Evolutionary conservation across 2,888 invertebrate genomes (phyloP), one percentile per base, ranked within the genome.

Genomic region (Platerodrilus igneus): DNA sequence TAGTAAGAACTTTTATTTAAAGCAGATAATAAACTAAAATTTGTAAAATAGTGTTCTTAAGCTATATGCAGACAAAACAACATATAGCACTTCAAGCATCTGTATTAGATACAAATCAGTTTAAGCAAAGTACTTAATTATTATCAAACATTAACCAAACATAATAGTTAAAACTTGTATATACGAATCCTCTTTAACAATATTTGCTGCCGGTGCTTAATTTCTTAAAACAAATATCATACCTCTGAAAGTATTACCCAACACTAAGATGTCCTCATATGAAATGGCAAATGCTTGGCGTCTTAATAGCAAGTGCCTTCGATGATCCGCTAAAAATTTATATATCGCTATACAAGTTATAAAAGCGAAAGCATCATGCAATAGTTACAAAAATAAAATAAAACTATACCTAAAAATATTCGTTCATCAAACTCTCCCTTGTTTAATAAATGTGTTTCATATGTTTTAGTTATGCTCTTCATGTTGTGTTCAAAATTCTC

Each of bases 341-440:
- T 36, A 22, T 22, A 36, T 37, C 37, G 37, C 42, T 42, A 42
- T 42, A 42, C 42, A 42, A 42, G 42, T 42, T 28, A 42, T n/a
- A n/a, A n/a, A n/a, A n/a, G n/a, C n/a, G n/a, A n/a, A n/a, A n/a
- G n/a, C n/a, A n/a, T n/a, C n/a, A 15, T 2, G 22, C 0, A 4
- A 8, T 15, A 2, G n/a, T n/a, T 30, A 18, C 4, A 19, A 18
- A 11, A 26, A 19, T 10, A 25, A 13, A 2, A 19, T 11, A 19
- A 20, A 21, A 35, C 62, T 68, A 80, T 76, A 76, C 87, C 86
- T 58, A 94, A 76, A 71, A 97, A 92, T 67, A 97, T 89, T 60
- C 95, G 78, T 68, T 99, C 97, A 67, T 99, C 97, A 67, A 97
- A 89, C 67, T 95, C 93, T 1, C 95, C 94, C 44, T 86, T 85